Evolutionary conservation across 2,888 invertebrate genomes (phyloP), one percentile per base, ranked within the genome.

Genomic region (Drosophila pegasa): DNA sequence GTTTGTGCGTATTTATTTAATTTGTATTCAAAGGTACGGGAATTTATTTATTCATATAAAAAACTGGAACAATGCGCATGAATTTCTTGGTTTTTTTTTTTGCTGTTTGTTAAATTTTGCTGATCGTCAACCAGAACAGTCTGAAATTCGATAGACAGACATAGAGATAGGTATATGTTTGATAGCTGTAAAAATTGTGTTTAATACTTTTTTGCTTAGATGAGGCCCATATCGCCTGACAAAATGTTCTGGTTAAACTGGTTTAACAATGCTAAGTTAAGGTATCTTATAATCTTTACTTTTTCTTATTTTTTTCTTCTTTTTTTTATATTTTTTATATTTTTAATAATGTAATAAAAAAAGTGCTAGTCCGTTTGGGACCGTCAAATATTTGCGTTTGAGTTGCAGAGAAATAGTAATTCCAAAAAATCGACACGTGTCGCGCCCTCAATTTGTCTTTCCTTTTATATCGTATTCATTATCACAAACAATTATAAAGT

Each of bases 401-500:
- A 80, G 87, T 73, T 88, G 87, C 84, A 69, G 87, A 88, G 80
- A 80, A 70, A 81, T 78, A 71, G 58, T 72, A 81, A 67, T 75
- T 87, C 87, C 71, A 88, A 88, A 85, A 84, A 77, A 67, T 66
- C 33, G 56, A 60, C 76, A 58, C 41, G 45, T 64, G 45, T 38
- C 58, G n/a, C 27, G 29, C 48, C 57, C 43, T 41, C 45, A 18
- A 48, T 52, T 33, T 67, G 5, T 43, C 9, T 43, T 56, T 59
- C 33, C 54, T 68, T 71, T 71, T 56, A 61, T 50, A 50, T 50
- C 45, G 59, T 71, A 76, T 80, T 67, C 70, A 59, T 87, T 84
- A 84, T 84, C 88, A 84, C 88, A 84, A 84, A 84, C 88, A 84
- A 88, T 84, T 87, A 88, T 84, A 84, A 87, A 87, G 75, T 87